These are phyloP conservation scores for Strigamia maritima DNA, from an alignment of 2,888 invertebrate genomes.

Conservation along the genomic window DNA sequence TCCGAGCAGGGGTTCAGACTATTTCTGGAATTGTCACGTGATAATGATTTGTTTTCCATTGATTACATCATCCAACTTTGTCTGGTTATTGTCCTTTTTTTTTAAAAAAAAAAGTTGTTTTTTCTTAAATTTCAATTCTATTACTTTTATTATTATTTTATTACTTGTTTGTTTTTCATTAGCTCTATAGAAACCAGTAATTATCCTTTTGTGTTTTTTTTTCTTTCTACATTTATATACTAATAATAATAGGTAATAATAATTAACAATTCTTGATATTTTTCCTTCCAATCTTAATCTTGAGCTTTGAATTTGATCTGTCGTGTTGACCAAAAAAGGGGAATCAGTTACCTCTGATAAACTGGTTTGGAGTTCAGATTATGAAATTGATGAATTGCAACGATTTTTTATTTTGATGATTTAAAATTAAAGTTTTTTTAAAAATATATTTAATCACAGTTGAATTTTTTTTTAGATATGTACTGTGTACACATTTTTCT, in stretches of 20 bases:
- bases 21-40: not conserved
- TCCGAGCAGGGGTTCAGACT: not conserved
- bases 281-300: not conserved
- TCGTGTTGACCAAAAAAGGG: not conserved
- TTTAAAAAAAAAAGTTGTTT: not conserved
- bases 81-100: constrained; percentile 2
- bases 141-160: too few relatives aligned
- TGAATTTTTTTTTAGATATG: too few relatives aligned
- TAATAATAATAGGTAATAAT: too few relatives aligned
- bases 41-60: not conserved
- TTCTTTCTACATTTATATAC: too few relatives aligned
- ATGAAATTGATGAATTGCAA: not conserved
- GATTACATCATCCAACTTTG: not conserved
- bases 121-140: not conserved
- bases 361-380: not conserved
- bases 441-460: too few relatives aligned
- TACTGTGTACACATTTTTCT: too few relatives aligned
- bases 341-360: not conserved
- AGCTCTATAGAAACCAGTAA: too few relatives aligned
- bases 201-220: too few relatives aligned
- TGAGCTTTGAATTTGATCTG: not conserved
- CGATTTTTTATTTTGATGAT: not conserved
- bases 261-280: too few relatives aligned
- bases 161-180: not conserved
- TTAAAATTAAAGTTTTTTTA: not conserved